These are phyloP conservation scores for Fistularia commersonii DNA, from an alignment of 2,797 vertebrate genomes.

Conservation along the genomic window DNA sequence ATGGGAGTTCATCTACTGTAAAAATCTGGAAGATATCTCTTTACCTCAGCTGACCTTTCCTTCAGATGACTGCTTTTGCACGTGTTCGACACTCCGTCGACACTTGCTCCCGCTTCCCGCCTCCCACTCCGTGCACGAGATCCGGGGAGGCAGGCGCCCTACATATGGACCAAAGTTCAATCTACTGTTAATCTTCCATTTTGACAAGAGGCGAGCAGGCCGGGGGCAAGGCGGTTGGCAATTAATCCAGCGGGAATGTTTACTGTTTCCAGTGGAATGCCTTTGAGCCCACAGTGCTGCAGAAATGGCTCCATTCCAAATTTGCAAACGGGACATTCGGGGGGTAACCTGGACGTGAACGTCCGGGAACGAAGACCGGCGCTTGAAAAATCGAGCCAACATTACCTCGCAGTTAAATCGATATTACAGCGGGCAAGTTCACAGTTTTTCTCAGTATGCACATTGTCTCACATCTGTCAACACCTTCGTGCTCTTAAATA, in stretches of 20 bases:
- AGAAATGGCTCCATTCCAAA: slow-evolving; percentile 29
- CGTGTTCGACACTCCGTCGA: too few relatives aligned
- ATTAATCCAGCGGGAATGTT: slow-evolving; percentile 63
- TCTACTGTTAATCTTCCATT: slow-evolving; percentile 46
- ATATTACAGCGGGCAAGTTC: not conserved
- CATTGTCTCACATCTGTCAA: slow-evolving; percentile 48
- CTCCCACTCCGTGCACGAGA: not conserved
- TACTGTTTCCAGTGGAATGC: slow-evolving; percentile 50
- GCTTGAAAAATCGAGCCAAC: too few relatives aligned
- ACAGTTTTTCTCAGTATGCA: slow-evolving; percentile 20
- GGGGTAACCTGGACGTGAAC: not conserved
- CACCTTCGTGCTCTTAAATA: slow-evolving; percentile 9
- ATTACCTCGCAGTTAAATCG: too few relatives aligned
- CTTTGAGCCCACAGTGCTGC: slow-evolving; percentile 36
- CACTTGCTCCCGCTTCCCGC: slow-evolving; percentile 17
- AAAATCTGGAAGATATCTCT: too few relatives aligned
- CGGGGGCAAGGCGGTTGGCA: slow-evolving; percentile 27
- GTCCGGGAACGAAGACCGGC: too few relatives aligned
- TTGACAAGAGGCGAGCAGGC: slow-evolving; percentile 42
- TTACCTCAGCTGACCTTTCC: not conserved
- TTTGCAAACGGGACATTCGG: slow-evolving; percentile 19
- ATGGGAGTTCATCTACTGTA: not conserved
- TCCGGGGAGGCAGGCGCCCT: slow-evolving; percentile 16
- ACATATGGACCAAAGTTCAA: slow-evolving; percentile 49
- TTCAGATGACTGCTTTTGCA: not conserved